These are phyloP conservation scores for Egretta garzetta DNA, from an alignment of 2,113 vertebrate genomes.

Conservation along the genomic window DNA sequence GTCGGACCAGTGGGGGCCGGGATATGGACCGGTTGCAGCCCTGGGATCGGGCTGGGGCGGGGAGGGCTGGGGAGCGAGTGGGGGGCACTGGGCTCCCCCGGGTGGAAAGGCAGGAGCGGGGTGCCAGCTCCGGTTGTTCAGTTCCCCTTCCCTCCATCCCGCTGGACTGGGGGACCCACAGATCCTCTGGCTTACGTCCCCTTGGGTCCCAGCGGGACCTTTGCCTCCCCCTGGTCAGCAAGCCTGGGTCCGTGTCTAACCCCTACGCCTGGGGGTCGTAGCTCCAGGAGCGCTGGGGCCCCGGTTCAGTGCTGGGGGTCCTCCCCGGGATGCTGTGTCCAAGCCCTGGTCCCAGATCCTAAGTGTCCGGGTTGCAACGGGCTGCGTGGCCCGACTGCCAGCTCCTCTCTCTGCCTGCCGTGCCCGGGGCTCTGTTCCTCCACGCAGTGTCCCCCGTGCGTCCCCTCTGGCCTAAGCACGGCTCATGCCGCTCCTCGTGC, in stretches of 20 bases:
- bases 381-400: rapidly evolving
- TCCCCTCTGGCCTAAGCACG: not conserved
- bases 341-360: not conserved
- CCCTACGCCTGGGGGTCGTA: rapidly evolving
- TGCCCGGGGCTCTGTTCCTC: rapidly evolving
- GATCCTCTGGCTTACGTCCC: not conserved
- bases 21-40: not conserved
- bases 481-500: not conserved
- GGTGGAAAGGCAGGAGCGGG: rapidly evolving
- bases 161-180: not conserved
- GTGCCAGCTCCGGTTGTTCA: slow-evolving; percentile 47
- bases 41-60: not conserved
- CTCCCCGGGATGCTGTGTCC: not conserved
- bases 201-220: not conserved
- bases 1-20: not conserved
- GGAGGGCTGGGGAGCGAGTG: not conserved
- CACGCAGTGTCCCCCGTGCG: not conserved
- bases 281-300: not conserved
- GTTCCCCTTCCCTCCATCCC: slow-evolving; percentile 64
- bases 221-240: rapidly evolving
- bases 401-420: not conserved
- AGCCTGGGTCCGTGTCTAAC: not conserved
- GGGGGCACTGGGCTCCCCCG: not conserved
- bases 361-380: rapidly evolving
- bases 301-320: rapidly evolving